These are phyloP conservation scores for Nematolebias whitei DNA, from an alignment of 2,113 vertebrate species.

Conservation along the genomic window DNA sequence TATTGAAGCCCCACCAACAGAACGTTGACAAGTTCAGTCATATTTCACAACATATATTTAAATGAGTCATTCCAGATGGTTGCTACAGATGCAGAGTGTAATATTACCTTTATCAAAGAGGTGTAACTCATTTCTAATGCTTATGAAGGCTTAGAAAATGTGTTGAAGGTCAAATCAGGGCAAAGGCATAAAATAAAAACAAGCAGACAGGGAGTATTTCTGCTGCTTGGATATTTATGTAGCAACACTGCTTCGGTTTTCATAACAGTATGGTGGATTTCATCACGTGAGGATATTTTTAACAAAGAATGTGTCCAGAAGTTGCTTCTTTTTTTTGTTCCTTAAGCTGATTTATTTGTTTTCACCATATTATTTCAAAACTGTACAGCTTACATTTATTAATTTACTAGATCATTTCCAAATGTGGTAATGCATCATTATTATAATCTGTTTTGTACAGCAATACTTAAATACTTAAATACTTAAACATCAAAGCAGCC, in stretches of 20 bases:
- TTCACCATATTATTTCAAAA: neutral
- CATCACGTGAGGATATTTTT: slow-evolving; percentile 8
- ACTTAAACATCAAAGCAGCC: too few species aligned
- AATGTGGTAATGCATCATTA: too few species aligned
- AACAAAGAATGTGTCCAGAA: slow-evolving; percentile 6
- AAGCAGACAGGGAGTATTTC: slow-evolving; percentile 2
- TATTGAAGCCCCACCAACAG: slow-evolving; percentile 12
- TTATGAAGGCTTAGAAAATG: neutral
- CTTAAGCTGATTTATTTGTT: neutral
- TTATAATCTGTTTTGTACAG: too few species aligned
- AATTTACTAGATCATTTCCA: neutral
- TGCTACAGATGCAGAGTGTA: too few species aligned
- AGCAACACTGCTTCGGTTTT: neutral
- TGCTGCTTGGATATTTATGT: neutral
- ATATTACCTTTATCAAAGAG: neutral
- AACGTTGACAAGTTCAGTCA: slow-evolving; percentile 16
- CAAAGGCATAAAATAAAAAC: slow-evolving; percentile 19
- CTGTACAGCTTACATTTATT: neutral
- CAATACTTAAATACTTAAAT: too few species aligned
- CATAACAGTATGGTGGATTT: slow-evolving; percentile 1
- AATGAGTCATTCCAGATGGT: slow-evolving; percentile 4
- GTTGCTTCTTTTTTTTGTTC: too few species aligned
- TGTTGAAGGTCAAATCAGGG: neutral
- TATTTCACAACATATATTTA: slow-evolving; percentile 3
- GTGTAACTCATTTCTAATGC: neutral